These are phyloP conservation scores for Luscinia megarhynchos DNA, from an alignment of 2,797 vertebrate species.

Conservation along the genomic window DNA sequence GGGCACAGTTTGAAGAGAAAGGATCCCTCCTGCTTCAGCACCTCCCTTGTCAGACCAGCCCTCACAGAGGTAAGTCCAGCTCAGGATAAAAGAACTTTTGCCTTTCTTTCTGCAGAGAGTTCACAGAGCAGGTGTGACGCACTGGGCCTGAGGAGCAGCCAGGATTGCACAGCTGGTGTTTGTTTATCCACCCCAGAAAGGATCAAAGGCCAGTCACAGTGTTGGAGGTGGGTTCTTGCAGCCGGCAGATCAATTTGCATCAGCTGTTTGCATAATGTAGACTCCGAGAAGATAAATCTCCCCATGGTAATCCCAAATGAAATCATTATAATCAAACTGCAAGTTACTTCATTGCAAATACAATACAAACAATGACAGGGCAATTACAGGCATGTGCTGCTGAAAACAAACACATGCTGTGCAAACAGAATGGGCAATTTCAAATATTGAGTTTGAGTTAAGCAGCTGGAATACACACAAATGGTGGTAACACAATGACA, in stretches of 20 bases:
- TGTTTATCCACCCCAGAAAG: not conserved
- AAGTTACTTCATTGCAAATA: constrained; percentile 48
- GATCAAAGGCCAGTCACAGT: not conserved
- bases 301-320: constrained; percentile 40
- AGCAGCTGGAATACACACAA: not conserved
- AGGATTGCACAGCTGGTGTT: not conserved
- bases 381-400: constrained; percentile 46
- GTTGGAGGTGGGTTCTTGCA: constrained; percentile 2
- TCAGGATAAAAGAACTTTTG: not conserved
- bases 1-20: not conserved
- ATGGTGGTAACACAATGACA: not conserved
- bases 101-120: not conserved
- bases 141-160: not conserved
- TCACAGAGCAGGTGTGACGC: not conserved
- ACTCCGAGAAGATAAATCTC: not conserved
- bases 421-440: constrained; percentile 37
- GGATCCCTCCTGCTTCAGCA: not conserved
- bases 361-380: constrained; percentile 47
- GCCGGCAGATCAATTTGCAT: not conserved
- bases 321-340: constrained; percentile 54
- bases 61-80: not conserved
- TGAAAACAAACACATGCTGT: constrained; percentile 53
- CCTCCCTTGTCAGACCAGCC: not conserved
- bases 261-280: constrained; percentile 23
- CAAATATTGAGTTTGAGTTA: constrained; percentile 23